Conservation (phyloP, 2,797 vertebrate genomes). For the Amazona ochrocephala region DNA sequence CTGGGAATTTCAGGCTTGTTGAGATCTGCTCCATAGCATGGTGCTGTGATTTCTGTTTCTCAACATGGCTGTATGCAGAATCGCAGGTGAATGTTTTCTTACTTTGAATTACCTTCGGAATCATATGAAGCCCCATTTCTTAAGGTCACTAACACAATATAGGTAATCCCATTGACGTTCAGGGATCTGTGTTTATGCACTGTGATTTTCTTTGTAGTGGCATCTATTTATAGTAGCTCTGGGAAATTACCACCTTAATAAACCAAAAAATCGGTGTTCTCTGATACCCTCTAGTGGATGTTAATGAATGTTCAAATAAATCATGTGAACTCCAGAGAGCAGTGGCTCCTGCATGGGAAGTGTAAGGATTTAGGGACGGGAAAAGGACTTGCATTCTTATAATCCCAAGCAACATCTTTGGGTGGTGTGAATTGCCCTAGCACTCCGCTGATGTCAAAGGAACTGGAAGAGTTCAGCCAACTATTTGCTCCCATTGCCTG, state of each 20-base stretch:
- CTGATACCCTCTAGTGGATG: conserved; percentile 68
- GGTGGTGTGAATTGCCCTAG: not conserved
- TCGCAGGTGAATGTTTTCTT: not conserved
- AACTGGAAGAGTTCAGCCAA: not conserved
- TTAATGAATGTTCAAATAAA: not conserved
- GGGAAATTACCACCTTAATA: not conserved
- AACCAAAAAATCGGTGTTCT: conserved; percentile 37
- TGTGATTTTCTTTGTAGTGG: not conserved
- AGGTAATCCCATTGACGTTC: not conserved
- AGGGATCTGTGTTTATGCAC: not conserved
- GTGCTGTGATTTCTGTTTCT: not conserved
- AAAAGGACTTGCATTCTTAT: not conserved
- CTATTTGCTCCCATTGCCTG: not conserved
- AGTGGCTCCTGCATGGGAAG: not conserved
- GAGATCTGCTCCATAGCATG: not conserved
- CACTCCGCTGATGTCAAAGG: not conserved
- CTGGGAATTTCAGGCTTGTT: not conserved
- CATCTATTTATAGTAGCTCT: not conserved
- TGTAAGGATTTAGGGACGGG: not conserved
- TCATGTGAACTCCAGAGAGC: not conserved
- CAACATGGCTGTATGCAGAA: not conserved
- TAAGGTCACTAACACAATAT: not conserved
- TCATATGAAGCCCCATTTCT: not conserved
- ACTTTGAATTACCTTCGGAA: not conserved
- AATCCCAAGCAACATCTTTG: not conserved